Percentiles rank a stretch among this genome's conserved stretches.
Conservation (phyloP, 30 jellyfish, hydroid and myxozoan species). For the Aurelia coerulea region DNA sequence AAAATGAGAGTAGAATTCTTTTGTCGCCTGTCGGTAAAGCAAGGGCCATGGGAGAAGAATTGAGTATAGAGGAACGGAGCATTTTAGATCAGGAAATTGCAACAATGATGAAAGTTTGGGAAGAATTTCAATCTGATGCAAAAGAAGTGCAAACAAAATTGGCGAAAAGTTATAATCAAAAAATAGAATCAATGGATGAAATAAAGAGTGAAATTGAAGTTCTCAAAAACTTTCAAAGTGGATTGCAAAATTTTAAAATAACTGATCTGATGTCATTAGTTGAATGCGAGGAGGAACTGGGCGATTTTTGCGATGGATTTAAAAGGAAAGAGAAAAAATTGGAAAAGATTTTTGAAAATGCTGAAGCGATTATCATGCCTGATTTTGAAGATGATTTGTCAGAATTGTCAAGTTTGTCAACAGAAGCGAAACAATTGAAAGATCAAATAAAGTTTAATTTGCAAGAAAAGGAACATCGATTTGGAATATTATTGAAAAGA, state of each 20-base stretch:
- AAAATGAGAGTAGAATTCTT: slow-evolving; percentile 41
- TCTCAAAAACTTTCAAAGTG: slow-evolving; percentile 30
- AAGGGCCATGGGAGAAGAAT: background rate
- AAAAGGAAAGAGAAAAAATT: slow-evolving; percentile 19
- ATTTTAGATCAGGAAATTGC: slow-evolving; percentile 20
- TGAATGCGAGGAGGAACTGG: slow-evolving; percentile 53
- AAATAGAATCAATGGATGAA: slow-evolving; percentile 7
- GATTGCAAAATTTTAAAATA: slow-evolving; percentile 12
- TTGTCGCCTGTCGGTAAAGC: slow-evolving; percentile 54
- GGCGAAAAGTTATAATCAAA: slow-evolving; percentile 27
- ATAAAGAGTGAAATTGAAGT: slow-evolving; percentile 5
- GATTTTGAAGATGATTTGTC: slow-evolving; percentile 13
- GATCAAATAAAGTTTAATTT: slow-evolving; percentile 24
- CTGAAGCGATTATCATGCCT: slow-evolving; percentile 1
- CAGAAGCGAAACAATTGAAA: slow-evolving; percentile 6
- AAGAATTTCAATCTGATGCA: slow-evolving; percentile 33
- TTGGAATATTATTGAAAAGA: slow-evolving; percentile 20
- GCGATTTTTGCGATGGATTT: slow-evolving; percentile 20
- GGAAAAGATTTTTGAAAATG: slow-evolving; percentile 5
- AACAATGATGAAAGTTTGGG: slow-evolving; percentile 25
- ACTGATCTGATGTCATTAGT: slow-evolving; percentile 51
- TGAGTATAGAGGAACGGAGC: background rate
- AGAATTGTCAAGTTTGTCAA: background rate
- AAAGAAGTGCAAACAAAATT: slow-evolving; percentile 23
- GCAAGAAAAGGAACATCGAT: slow-evolving; percentile 22